Conservation (phyloP, 2,113 vertebrate species). For the Channa argus region DNA sequence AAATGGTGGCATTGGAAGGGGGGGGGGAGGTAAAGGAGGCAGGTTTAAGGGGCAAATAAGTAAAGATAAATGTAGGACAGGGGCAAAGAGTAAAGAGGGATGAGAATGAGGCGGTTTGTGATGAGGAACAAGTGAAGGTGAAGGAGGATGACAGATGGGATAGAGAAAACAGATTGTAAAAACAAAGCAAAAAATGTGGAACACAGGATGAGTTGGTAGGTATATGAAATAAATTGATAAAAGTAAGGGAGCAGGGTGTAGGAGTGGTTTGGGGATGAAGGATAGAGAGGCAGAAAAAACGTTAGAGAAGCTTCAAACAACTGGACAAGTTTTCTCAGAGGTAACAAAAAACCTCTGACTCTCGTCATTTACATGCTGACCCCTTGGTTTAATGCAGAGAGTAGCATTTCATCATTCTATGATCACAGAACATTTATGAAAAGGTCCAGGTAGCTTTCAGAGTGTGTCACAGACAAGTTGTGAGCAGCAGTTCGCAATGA, state of each 20-base stretch:
- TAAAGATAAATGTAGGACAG: background rate
- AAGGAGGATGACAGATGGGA: background rate
- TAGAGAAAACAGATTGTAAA: background rate
- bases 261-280: conserved; percentile 58
- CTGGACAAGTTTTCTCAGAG: conserved; percentile 22
- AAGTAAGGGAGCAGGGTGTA: conserved; percentile 25
- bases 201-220: background rate
- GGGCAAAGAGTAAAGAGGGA: background rate
- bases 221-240: conserved; percentile 48
- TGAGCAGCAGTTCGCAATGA: conserved; percentile 58
- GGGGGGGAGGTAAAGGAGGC: background rate
- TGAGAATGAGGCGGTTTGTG: conserved; percentile 10
- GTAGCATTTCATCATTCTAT: conserved; percentile 24
- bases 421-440: conserved; percentile 42
- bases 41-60: conserved; percentile 13
- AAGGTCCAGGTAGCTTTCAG: conserved; percentile 52
- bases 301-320: conserved; percentile 51
- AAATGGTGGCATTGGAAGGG: conserved; percentile 39
- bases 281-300: conserved; percentile 67
- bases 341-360: conserved; percentile 37
- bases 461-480: conserved; percentile 50
- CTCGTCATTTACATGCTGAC: conserved; percentile 32
- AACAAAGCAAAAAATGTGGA: background rate
- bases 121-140: conserved; percentile 39
- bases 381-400: conserved; percentile 39